Percentiles rank a stretch among this genome's conserved stretches.
Evolutionary conservation across 92 coral and sea anemone species (phyloP).

Genomic region (Siderastrea radians): DNA sequence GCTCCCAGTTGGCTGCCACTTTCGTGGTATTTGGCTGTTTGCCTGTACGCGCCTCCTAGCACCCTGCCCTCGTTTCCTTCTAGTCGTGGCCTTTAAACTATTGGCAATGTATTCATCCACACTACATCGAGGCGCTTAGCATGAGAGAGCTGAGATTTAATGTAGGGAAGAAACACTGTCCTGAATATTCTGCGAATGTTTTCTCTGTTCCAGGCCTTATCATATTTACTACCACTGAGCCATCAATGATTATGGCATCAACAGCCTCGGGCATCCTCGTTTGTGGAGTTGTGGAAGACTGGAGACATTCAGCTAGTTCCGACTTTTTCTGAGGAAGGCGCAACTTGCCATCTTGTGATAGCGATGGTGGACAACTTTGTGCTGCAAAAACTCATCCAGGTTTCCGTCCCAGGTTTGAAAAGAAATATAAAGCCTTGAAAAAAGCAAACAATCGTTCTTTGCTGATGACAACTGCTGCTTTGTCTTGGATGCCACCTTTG

Average conservation of each 20-base stretch:
- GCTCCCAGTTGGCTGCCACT: constrained; percentile 54
- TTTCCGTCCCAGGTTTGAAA: constrained; percentile 71
- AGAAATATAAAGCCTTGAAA: constrained; percentile 55
- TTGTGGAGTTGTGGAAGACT: constrained; percentile 48
- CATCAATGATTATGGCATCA: constrained; percentile 55
- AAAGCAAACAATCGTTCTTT: constrained; percentile 55
- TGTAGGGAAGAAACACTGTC: constrained; percentile 64
- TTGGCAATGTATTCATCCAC: constrained; percentile 65
- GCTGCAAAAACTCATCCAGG: constrained; percentile 71
- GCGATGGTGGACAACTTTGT: constrained; percentile 72
- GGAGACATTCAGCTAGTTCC: constrained; percentile 65
- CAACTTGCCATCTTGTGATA: constrained; percentile 70
- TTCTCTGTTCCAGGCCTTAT: constrained; percentile 61
- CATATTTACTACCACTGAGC: constrained; percentile 65
- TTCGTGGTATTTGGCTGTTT: constrained; percentile 59
- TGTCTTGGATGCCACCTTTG: constrained; percentile 36
- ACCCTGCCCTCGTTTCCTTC: constrained; percentile 53
- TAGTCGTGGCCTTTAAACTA: constrained; percentile 55
- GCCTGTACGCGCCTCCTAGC: constrained; percentile 55
- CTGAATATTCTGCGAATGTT: constrained; percentile 63
- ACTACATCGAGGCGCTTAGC: constrained; percentile 75
- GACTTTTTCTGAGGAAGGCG: constrained; percentile 72
- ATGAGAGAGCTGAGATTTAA: constrained; percentile 60
- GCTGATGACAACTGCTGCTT: constrained; percentile 58
- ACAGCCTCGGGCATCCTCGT: constrained; percentile 27